These are phyloP conservation scores for Dendrocincla fuliginosa DNA, from an alignment of 2,797 vertebrate species.

Conservation along the genomic window DNA sequence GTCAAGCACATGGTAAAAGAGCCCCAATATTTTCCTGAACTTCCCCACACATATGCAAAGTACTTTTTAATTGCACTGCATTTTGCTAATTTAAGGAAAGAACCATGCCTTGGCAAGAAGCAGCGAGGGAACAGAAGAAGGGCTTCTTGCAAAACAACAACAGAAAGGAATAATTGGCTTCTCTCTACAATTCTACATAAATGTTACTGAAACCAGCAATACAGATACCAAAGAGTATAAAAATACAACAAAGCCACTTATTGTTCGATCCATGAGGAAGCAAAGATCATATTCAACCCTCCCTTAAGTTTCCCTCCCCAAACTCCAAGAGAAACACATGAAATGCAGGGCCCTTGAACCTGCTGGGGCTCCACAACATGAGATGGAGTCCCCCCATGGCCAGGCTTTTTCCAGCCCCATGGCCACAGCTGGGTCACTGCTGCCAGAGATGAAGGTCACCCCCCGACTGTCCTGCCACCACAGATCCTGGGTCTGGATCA, in stretches of 20 bases:
- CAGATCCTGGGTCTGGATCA: background rate
- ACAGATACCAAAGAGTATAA: background rate
- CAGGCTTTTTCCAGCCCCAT: background rate
- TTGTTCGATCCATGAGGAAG: background rate
- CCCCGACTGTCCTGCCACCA: background rate
- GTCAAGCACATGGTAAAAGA: background rate
- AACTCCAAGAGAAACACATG: background rate
- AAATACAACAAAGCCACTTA: background rate
- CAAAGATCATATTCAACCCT: background rate
- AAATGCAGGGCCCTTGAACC: background rate
- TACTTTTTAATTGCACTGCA: background rate
- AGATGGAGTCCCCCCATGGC: background rate
- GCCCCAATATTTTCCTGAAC: conserved; percentile 27
- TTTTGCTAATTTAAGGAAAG: conserved; percentile 24
- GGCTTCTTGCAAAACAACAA: background rate
- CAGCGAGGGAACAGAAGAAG: background rate
- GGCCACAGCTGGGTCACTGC: background rate
- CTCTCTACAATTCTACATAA: background rate
- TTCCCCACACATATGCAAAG: background rate
- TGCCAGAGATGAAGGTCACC: background rate
- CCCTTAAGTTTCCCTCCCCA: background rate
- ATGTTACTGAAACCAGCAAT: background rate
- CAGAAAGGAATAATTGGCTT: background rate
- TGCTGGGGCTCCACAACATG: background rate
- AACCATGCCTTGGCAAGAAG: background rate